phyloP scores from a whole-genome alignment of 2,888 invertebrate species.

The Drosophila macrothrix region DNA sequence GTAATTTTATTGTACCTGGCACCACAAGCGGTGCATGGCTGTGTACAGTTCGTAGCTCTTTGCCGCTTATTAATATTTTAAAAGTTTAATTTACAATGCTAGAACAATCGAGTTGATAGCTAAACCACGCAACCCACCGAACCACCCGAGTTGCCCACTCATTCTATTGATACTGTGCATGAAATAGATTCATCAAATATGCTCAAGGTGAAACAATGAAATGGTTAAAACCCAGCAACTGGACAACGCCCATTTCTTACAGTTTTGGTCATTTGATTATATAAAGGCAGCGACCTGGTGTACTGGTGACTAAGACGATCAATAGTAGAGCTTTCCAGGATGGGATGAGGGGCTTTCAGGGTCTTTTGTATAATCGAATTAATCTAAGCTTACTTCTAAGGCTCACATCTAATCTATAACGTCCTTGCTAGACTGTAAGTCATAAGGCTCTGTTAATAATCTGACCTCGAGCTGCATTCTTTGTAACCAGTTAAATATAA shows the following conservation, averaged over 20 bases:
- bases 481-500: conserved; percentile 7
- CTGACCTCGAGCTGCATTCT: neutral
- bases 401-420: neutral
- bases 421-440: neutral
- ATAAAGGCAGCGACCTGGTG: conserved; percentile 31
- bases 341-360: neutral
- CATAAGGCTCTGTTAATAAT: neutral
- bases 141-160: conserved; percentile 19
- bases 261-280: conserved; percentile 36
- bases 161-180: conserved; percentile 59
- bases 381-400: neutral
- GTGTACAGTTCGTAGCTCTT: conserved; percentile 45
- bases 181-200: conserved; percentile 60
- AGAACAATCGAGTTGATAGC: conserved; percentile 36
- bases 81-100: conserved; percentile 69
- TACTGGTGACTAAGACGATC: conserved; percentile 23
- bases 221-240: conserved; percentile 33
- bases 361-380: neutral
- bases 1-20: conserved; percentile 28
- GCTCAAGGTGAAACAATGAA: conserved; percentile 72
- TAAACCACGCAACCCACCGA: neutral
- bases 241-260: conserved; percentile 57
- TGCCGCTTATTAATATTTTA: conserved; percentile 68
- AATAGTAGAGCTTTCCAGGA: conserved; percentile 19
- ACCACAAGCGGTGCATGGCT: conserved; percentile 15